Conservation (phyloP, 2,888 invertebrate species). For the Phragmatobia fuliginosa region DNA sequence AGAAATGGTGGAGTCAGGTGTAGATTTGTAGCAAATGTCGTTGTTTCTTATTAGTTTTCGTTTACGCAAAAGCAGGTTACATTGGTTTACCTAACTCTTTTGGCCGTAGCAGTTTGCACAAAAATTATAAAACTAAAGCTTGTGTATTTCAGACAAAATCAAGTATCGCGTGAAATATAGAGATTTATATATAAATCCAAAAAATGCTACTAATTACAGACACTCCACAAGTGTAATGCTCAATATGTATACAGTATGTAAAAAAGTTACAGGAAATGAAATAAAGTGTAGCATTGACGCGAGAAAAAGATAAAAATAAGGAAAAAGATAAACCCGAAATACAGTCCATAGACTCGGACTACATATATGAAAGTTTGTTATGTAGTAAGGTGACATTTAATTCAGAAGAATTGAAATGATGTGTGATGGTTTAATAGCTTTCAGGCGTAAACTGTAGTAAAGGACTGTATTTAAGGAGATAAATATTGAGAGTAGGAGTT, state of each 20-base stretch:
- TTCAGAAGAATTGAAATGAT: slow-evolving; percentile 49
- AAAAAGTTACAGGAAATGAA: slow-evolving; percentile 62
- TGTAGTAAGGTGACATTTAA: slow-evolving; percentile 44
- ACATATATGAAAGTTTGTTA: slow-evolving; percentile 47
- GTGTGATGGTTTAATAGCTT: slow-evolving; percentile 59
- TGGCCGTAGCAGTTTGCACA: slow-evolving; percentile 74
- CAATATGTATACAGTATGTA: slow-evolving; percentile 61
- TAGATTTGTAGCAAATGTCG: slow-evolving; percentile 38
- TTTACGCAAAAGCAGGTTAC: slow-evolving; percentile 68
- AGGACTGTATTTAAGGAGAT: slow-evolving; percentile 82
- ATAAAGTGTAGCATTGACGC: slow-evolving; percentile 66
- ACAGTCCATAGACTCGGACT: slow-evolving; percentile 74
- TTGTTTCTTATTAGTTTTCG: slow-evolving; percentile 45
- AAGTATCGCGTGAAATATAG: slow-evolving; percentile 70
- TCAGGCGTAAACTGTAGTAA: slow-evolving; percentile 64
- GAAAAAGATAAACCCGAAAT: slow-evolving; percentile 70
- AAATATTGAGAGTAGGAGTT: slow-evolving; percentile 73
- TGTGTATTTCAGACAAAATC: slow-evolving; percentile 71
- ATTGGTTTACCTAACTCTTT: slow-evolving; percentile 51
- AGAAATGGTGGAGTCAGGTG: slow-evolving; percentile 27
- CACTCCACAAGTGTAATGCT: slow-evolving; percentile 78
- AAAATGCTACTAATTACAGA: slow-evolving; percentile 75
- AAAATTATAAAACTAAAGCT: slow-evolving; percentile 75
- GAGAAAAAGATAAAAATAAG: slow-evolving; percentile 60
- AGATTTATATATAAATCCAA: slow-evolving; percentile 67